Base-by-base conservation (phyloP, 2,888 invertebrate species). In the Abrostola tripartita region DNA sequence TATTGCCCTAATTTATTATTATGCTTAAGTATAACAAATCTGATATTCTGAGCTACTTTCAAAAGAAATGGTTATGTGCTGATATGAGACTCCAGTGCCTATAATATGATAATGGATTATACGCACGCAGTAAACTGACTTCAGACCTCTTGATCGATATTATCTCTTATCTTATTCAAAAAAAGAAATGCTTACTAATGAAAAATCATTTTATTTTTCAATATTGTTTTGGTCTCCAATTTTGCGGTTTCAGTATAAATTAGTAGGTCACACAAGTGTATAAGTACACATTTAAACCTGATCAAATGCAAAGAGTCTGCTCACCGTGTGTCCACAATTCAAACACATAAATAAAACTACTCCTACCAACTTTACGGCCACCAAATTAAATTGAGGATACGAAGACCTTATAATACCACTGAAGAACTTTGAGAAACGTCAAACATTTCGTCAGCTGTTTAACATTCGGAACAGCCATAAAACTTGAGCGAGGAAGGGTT, bases 401-500 rank as follows among this genome's bases (percentile, higher is more conserved):
- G 0, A 9, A 47, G 44, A 14, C 9, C 44, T 24, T 24, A 24
- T 24, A 24, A 24, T 24, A 24, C 24, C 24, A 24, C 24, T 24
- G 24, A 11, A 50, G 36, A 36, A 35, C 36, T 36, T 36, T 5
- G 40, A 52, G 59, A 44, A 40, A 14, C 41, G 35, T 47, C 59
- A 36, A 38, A 9, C 41, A 40, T 57, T 10, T 57, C 47, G 24
- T 12, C 44, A 57, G 54, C 73, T 73, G 41, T 14, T 71, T 69
- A 73, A n/a, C 52, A 74, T 72, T 72, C 71, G 41, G 58, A 12
- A 10, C 52, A 60, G 4, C 58, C 61, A 57, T 74, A 55, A 24
- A 69, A 74, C 54, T 65, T 58, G 65, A 65, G 68, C 36, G 10
- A 42, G 49, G 58, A 69, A 58, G 52, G 74, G 65, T 61, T 57